Evolutionary conservation across 2,113 vertebrate species (phyloP).

Genomic region (Ursus arctos): DNA sequence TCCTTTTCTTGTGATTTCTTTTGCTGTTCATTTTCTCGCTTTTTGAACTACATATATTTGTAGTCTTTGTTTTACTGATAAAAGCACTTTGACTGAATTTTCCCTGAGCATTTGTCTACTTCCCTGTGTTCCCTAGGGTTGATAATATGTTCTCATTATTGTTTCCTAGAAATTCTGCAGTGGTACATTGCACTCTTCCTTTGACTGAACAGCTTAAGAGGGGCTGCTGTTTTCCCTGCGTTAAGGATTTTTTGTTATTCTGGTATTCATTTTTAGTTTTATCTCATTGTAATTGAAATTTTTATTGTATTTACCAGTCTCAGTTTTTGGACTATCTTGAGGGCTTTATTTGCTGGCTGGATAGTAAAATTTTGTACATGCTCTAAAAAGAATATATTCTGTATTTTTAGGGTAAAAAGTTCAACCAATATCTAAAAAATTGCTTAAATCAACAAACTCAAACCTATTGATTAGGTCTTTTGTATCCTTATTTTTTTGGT

Average conservation of each 20-base stretch:
- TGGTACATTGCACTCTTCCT: background rate
- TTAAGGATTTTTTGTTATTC: background rate
- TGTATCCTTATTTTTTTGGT: background rate
- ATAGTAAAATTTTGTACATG: background rate
- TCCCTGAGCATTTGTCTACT: background rate
- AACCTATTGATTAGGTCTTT: background rate
- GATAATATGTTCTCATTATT: background rate
- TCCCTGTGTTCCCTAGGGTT: background rate
- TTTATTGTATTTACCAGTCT: background rate
- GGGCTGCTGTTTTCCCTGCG: background rate
- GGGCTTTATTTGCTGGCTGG: background rate
- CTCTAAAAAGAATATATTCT: background rate
- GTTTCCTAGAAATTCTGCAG: background rate
- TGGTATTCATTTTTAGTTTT: background rate
- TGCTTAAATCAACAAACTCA: background rate
- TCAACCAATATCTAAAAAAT: background rate
- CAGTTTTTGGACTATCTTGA: background rate
- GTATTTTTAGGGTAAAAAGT: background rate
- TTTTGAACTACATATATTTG: background rate
- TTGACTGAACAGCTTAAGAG: background rate
- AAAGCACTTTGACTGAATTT: background rate
- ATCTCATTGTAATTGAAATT: background rate
- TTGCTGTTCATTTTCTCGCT: background rate
- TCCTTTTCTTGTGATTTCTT: background rate
- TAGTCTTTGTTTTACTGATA: background rate